phyloP scores from a whole-genome alignment of 2,888 invertebrate species.

The Tenthredo mesomela region DNA sequence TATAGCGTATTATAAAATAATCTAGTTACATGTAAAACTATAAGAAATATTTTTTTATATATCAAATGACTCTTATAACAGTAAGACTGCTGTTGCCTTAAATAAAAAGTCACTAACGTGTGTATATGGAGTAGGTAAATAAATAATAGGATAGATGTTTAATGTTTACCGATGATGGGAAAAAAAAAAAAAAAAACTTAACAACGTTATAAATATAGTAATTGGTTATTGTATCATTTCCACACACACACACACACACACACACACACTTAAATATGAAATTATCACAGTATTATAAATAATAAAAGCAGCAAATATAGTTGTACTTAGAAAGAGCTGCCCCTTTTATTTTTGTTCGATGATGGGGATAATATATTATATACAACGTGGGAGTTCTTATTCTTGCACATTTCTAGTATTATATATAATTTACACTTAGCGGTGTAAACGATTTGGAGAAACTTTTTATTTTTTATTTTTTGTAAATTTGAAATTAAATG shows the following conservation, averaged over 20 bases:
- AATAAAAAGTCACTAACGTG: not conserved
- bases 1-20: not conserved
- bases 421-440: not conserved
- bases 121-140: not conserved
- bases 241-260: no score
- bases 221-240: not conserved
- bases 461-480: no score
- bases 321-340: not conserved
- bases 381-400: not conserved
- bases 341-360: not conserved
- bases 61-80: not conserved
- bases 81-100: conserved; percentile 17
- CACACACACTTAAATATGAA: not conserved
- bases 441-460: not conserved
- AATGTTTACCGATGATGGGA: not conserved
- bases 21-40: not conserved
- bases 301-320: not conserved
- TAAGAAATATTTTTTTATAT: conserved; percentile 5
- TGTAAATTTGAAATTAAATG: not conserved
- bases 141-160: not conserved
- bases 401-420: not conserved
- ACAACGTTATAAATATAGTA: not conserved
- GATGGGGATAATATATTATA: not conserved
- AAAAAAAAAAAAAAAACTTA: not conserved
- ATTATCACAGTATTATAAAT: not conserved